Evolutionary conservation across 1,140 invertebrate species (phyloP).

Genomic region (Apis dorsata): DNA sequence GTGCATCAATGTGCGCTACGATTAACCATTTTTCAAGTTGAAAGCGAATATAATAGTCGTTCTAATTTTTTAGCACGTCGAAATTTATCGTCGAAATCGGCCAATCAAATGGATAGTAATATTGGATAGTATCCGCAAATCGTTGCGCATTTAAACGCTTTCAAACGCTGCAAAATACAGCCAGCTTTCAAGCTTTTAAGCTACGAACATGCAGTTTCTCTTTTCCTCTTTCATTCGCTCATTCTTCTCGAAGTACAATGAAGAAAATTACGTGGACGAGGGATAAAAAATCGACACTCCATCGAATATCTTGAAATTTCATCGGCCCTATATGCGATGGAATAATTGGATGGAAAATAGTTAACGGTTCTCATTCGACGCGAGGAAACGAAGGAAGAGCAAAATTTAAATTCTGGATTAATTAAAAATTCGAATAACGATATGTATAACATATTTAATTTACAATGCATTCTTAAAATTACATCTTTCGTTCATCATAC

Average conservation of each 20-base stretch:
- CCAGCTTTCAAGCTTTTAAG: slow-evolving; percentile 28
- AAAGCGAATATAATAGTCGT: background rate
- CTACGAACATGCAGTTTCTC: background rate
- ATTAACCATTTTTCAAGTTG: background rate
- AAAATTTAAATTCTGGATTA: too few species aligned
- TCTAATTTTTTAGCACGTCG: slow-evolving; percentile 4
- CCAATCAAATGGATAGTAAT: slow-evolving; percentile 5
- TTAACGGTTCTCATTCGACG: background rate
- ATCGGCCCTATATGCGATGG: background rate
- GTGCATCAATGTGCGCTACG: background rate
- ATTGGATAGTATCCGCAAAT: slow-evolving; percentile 16
- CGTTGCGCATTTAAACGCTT: slow-evolving; percentile 35
- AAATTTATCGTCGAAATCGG: slow-evolving; percentile 29
- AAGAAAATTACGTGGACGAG: slow-evolving; percentile 3
- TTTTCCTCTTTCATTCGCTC: background rate
- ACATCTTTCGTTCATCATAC: too few species aligned
- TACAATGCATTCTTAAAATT: too few species aligned
- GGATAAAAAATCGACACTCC: background rate
- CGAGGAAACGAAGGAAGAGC: background rate
- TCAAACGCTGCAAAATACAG: slow-evolving; percentile 14
- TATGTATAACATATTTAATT: too few species aligned
- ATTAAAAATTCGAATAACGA: too few species aligned
- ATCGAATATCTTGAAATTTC: background rate
- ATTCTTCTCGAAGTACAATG: background rate
- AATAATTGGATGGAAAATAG: background rate